Evolutionary conservation across 2,113 vertebrate genomes (phyloP).

Genomic region (Vulpes lagopus): DNA sequence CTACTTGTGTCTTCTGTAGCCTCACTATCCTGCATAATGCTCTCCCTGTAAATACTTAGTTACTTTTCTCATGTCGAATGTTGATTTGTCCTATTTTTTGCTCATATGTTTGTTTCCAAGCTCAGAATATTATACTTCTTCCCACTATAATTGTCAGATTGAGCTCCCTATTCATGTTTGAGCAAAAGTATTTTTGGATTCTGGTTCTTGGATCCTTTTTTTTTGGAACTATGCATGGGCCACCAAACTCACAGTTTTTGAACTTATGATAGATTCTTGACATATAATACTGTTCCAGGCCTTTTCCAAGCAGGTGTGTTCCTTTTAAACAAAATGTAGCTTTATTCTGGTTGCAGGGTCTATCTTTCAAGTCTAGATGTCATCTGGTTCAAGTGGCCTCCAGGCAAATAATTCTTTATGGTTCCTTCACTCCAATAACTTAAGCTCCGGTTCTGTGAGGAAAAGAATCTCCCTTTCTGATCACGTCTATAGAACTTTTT

Average conservation of each 20-base stretch:
- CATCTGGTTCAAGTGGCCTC: neutral
- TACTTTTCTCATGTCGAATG: neutral
- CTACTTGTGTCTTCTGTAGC: neutral
- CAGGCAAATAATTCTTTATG: neutral
- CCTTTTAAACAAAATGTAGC: neutral
- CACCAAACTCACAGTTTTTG: neutral
- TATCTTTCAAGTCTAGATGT: conserved; percentile 44
- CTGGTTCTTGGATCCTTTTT: neutral
- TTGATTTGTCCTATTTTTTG: neutral
- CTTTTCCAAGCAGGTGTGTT: neutral
- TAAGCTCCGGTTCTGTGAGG: neutral
- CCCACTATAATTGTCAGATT: neutral
- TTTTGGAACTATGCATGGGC: neutral
- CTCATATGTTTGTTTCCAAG: neutral
- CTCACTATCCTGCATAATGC: neutral
- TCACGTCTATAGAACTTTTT: neutral
- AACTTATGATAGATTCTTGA: neutral
- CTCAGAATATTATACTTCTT: neutral
- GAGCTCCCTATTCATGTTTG: neutral
- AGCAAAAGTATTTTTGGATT: neutral
- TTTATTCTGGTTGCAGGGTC: neutral
- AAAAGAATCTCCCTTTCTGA: conserved; percentile 54
- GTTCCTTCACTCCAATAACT: neutral
- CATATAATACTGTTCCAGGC: neutral
- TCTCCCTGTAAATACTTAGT: neutral